phyloP scores from a whole-genome alignment of 1,140 invertebrate genomes.

The Micrasema minimum region DNA sequence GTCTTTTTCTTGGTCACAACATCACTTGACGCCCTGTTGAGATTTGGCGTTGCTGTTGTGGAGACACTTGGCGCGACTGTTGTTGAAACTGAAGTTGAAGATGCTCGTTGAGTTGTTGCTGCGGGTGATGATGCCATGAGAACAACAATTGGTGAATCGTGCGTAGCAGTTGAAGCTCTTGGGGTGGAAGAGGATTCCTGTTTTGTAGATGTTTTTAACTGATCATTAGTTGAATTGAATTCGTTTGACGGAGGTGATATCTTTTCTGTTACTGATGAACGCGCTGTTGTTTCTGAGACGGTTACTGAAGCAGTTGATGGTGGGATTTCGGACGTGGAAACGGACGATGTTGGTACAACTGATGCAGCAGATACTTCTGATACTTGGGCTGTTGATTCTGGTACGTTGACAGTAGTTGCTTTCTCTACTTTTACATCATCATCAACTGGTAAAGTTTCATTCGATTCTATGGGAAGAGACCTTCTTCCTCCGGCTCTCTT shows the following conservation, averaged over 20 bases:
- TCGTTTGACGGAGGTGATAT: neutral
- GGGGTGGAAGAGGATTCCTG: constrained; percentile 21
- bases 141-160: constrained; percentile 20
- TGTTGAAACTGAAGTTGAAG: constrained; percentile 30
- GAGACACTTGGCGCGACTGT: constrained; percentile 50
- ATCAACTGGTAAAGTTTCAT: neutral
- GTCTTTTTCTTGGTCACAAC: constrained; percentile 50
- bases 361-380: constrained; percentile 11
- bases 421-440: constrained; percentile 2
- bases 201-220: neutral
- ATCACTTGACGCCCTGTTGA: constrained; percentile 49
- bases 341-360: constrained; percentile 12
- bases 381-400: neutral
- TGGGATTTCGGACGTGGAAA: constrained; percentile 25
- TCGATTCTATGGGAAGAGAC: neutral
- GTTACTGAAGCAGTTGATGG: constrained; percentile 4
- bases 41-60: constrained; percentile 57
- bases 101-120: neutral
- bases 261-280: constrained; percentile 5
- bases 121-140: constrained; percentile 16
- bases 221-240: neutral
- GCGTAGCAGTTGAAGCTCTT: constrained; percentile 2
- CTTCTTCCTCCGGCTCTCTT: neutral
- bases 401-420: neutral
- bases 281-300: constrained; percentile 18